These are phyloP conservation scores for Pteronura brasiliensis DNA, from an alignment of 2,113 vertebrate species.

Conservation along the genomic window DNA sequence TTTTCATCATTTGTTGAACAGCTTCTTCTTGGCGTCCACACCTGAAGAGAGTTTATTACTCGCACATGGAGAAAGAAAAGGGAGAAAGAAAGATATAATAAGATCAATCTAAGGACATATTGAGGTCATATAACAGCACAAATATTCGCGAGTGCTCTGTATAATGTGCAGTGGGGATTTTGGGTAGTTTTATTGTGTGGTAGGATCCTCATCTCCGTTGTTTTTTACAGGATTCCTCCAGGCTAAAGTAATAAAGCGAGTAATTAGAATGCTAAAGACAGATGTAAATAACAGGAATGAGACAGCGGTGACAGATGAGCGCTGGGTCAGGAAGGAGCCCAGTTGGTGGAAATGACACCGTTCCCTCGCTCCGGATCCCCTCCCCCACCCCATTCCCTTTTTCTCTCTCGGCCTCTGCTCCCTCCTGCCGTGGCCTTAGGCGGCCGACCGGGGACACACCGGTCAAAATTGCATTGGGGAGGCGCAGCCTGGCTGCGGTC, in stretches of 20 bases:
- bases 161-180: conserved; percentile 78
- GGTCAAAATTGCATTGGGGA: conserved; percentile 87
- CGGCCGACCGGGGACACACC: conserved; percentile 82
- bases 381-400: background rate
- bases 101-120: conserved; percentile 82
- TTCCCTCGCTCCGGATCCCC: conserved; percentile 40
- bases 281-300: conserved; percentile 99
- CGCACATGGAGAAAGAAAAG: conserved; percentile 43
- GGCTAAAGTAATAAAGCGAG: conserved; percentile 99
- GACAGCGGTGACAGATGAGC: conserved; percentile 95
- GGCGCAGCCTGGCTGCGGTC: conserved; percentile 47
- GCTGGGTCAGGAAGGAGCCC: conserved; percentile 90
- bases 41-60: conserved; percentile 67
- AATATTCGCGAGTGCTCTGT: conserved; percentile 81
- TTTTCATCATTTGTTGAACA: conserved; percentile 35
- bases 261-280: conserved; percentile 99
- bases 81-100: conserved; percentile 72
- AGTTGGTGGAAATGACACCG: conserved; percentile 90
- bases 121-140: conserved; percentile 82
- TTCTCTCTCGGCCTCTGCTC: background rate
- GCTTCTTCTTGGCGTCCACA: background rate
- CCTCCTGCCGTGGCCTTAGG: conserved; percentile 84
- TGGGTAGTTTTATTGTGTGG: conserved; percentile 90
- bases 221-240: conserved; percentile 91
- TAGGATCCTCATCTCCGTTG: conserved; percentile 89